Evolutionary conservation across 2,797 vertebrate genomes (phyloP).

Genomic region (Yasuhikotakia modesta): DNA sequence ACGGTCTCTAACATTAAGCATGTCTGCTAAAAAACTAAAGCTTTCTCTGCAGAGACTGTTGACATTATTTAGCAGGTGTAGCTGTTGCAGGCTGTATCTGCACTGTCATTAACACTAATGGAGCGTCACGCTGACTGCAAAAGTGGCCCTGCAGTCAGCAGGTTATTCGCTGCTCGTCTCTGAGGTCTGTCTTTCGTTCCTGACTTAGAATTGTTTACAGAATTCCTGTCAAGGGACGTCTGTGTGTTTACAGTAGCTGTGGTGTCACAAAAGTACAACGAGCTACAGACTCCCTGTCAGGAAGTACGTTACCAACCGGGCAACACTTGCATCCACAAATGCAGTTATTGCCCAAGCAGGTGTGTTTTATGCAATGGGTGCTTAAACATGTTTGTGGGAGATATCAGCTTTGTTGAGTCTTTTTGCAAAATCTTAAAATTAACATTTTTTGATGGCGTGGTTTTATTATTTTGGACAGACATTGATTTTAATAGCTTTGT

Average conservation of each 20-base stretch:
- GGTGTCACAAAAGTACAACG: slow-evolving; percentile 60
- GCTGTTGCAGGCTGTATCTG: slow-evolving; percentile 61
- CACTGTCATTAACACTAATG: slow-evolving; percentile 75
- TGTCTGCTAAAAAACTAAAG: slow-evolving; percentile 31
- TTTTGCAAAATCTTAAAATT: too few species aligned
- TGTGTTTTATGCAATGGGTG: too few species aligned
- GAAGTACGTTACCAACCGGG: not conserved
- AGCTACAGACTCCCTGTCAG: slow-evolving; percentile 63
- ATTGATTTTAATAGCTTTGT: slow-evolving; percentile 4
- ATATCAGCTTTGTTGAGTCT: too few species aligned
- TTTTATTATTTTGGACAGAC: not conserved
- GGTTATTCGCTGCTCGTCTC: slow-evolving; percentile 53
- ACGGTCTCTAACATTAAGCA: slow-evolving; percentile 24
- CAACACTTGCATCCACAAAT: not conserved
- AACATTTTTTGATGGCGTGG: not conserved
- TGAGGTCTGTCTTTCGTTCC: slow-evolving; percentile 58
- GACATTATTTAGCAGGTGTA: slow-evolving; percentile 58
- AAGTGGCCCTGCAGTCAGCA: slow-evolving; percentile 55
- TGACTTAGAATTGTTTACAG: slow-evolving; percentile 54
- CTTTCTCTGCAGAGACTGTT: slow-evolving; percentile 46
- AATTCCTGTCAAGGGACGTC: slow-evolving; percentile 59
- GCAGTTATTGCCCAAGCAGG: not conserved
- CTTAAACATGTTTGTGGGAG: too few species aligned
- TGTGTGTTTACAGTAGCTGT: slow-evolving; percentile 57
- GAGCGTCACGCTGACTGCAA: slow-evolving; percentile 69